Conservation (phyloP, 1,140 invertebrate genomes). For the Philotrypesis tridentata region DNA sequence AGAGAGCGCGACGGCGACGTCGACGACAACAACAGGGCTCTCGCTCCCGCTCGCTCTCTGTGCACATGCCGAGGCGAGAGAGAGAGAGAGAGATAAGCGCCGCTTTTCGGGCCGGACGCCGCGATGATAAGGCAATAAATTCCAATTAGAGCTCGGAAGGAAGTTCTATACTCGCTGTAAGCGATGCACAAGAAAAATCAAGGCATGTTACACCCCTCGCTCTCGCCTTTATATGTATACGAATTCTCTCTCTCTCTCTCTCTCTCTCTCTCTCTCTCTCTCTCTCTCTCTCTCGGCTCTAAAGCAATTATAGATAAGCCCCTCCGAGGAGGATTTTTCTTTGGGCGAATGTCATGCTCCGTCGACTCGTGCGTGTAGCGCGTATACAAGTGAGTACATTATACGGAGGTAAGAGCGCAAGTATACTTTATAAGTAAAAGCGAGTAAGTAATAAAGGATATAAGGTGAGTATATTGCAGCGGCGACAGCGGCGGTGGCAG, state of each 20-base stretch:
- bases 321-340: not conserved
- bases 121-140: not conserved
- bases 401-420: not conserved
- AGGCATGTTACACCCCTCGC: too few species aligned
- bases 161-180: not conserved
- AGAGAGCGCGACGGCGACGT: not conserved
- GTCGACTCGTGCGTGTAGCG: not conserved
- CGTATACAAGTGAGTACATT: too few species aligned
- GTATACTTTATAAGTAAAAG: not conserved
- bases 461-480: not conserved
- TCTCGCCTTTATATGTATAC: too few species aligned
- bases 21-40: too few species aligned
- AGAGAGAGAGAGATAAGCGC: not conserved
- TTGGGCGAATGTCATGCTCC: not conserved
- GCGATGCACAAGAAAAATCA: too few species aligned
- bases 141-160: not conserved
- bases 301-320: too few species aligned
- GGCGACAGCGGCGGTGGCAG: not conserved
- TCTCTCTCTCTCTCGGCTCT: not conserved
- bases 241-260: too few species aligned
- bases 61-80: too few species aligned
- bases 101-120: not conserved
- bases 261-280: too few species aligned
- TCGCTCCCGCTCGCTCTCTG: not conserved
- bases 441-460: not conserved